These are phyloP conservation scores for Pinna nobilis DNA, from an alignment of 1,140 invertebrate genomes.

Conservation along the genomic window DNA sequence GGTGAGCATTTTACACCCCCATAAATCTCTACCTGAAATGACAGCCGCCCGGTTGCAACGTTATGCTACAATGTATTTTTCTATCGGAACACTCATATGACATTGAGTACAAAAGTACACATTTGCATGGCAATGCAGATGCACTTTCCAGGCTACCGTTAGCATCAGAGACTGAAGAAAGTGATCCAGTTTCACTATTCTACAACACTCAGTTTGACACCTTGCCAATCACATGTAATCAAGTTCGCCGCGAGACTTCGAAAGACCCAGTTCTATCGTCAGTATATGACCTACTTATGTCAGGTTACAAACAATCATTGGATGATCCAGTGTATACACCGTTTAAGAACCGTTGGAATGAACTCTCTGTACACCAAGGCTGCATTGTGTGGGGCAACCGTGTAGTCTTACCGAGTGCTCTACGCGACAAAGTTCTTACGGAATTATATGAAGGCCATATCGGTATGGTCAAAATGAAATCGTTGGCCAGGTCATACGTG, in stretches of 20 bases:
- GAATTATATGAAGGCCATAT: conserved; percentile 35
- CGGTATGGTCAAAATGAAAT: conserved; percentile 35
- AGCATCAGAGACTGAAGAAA: not conserved
- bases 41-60: conserved; percentile 66
- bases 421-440: conserved; percentile 1
- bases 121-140: conserved; percentile 53
- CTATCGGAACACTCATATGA: conserved; percentile 67
- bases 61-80: conserved; percentile 67
- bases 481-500: conserved; percentile 28
- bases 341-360: not conserved
- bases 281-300: not conserved
- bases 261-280: not conserved
- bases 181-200: conserved; percentile 1
- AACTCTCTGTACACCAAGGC: conserved; percentile 27
- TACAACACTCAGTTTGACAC: conserved; percentile 12
- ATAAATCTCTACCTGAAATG: conserved; percentile 51
- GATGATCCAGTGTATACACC: not conserved
- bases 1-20: conserved; percentile 52
- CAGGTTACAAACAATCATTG: not conserved
- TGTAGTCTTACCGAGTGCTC: conserved; percentile 29
- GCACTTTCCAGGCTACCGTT: conserved; percentile 41
- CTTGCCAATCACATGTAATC: conserved; percentile 6
- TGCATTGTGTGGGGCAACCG: conserved; percentile 31
- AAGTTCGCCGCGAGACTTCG: not conserved
- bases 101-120: conserved; percentile 68